Base-by-base conservation (phyloP, 2,888 invertebrate genomes). In the Lymantria monacha region DNA sequence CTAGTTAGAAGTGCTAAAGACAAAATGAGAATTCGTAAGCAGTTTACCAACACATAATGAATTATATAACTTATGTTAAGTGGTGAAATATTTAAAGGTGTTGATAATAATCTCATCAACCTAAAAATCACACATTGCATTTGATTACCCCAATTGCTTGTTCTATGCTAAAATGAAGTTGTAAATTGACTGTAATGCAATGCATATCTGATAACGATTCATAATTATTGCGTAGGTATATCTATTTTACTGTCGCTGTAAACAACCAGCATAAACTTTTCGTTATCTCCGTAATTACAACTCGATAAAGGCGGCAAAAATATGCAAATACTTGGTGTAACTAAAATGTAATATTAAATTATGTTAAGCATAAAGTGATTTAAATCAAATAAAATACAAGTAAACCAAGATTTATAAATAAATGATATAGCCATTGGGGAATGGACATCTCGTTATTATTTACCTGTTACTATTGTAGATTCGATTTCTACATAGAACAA, bases 201-300 rank as follows among this genome's bases (percentile, higher is more conserved):
- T 58, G 59, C 59, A 60, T 60, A 53, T 65, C 57, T 57, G 55
- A 59, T 53, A 57, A 36, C 42, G 50, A 59, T 66, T 68, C 66
- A 65, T 61, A 68, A 66, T 62, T 57, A 65, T 59, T 61, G 62
- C 59, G 58, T 66, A 47, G 10, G 33, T 33, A 10, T 68, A 59
- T 57, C 55, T 59, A 65, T 59, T 68, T 57, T 65, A 59, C 63
- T 59, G 62, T 68, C 54, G 49, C 44, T 37, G 59, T 53, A 44
- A 62, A 66, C 66, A 65, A 53, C 48, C 53, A 61, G 57, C 60
- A 66, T 72, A 68, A 72, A 70, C 60, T 68, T 64, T 70, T 59
- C 54, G 59, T 58, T 69, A 72, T 72, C 67, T 68, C 48, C 56
- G 67, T 70, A 68, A 63, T 72, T 68, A 68, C 65, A 68, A 69